Evolutionary conservation across 2,888 invertebrate genomes (phyloP).

Genomic region (Arge pagana): DNA sequence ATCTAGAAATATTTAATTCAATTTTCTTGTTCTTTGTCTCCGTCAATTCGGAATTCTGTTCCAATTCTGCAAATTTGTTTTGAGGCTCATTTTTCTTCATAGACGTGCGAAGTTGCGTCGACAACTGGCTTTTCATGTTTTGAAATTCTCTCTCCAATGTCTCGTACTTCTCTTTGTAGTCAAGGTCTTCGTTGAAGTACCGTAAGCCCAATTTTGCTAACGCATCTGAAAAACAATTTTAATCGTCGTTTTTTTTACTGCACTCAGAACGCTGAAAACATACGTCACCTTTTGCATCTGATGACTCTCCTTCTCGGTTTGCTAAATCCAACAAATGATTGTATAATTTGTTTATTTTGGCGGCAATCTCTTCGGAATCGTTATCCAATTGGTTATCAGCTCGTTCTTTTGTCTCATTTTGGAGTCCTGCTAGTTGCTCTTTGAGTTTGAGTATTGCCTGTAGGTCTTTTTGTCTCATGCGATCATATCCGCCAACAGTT

Average conservation of each 20-base stretch:
- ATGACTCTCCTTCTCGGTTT: conserved; percentile 55
- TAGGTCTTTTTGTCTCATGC: conserved; percentile 73
- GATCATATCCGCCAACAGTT: conserved; percentile 78
- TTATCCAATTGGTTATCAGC: conserved; percentile 32
- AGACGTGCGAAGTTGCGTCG: conserved; percentile 10
- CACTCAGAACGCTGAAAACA: conserved; percentile 1
- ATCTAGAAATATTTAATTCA: conserved; percentile 60
- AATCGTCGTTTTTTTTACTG: conserved; percentile 2
- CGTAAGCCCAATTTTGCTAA: conserved; percentile 52
- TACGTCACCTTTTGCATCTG: conserved; percentile 56
- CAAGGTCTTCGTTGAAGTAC: conserved; percentile 44
- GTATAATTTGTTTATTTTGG: conserved; percentile 59
- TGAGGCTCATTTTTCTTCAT: conserved; percentile 26
- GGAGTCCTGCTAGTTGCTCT: conserved; percentile 54
- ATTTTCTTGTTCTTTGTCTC: conserved; percentile 42
- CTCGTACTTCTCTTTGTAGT: conserved; percentile 70
- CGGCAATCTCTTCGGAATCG: conserved; percentile 50
- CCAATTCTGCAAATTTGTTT: conserved; percentile 28
- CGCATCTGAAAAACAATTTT: conserved; percentile 47
- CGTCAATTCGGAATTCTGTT: conserved; percentile 19
- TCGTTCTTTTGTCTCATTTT: conserved; percentile 41
- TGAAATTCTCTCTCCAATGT: conserved; percentile 71
- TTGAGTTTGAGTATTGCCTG: conserved; percentile 71
- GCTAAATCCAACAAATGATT: conserved; percentile 55
- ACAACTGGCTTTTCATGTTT: conserved; percentile 61